Percentiles rank a stretch among this genome's conserved stretches.
phyloP scores from a whole-genome alignment of 2,113 vertebrate species.

The cat (Felis catus) region DNA sequence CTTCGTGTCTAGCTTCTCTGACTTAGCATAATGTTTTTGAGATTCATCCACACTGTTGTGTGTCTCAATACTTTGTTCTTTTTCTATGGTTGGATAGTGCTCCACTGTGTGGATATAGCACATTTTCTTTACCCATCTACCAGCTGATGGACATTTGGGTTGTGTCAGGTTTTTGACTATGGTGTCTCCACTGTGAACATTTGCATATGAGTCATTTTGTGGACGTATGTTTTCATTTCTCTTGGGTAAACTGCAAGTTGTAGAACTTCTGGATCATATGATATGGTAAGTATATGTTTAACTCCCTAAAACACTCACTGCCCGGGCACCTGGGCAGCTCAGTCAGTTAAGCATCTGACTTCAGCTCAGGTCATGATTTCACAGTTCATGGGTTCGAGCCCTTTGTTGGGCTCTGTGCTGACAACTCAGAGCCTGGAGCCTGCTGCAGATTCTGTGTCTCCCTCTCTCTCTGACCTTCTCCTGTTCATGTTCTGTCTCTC shows the following conservation, averaged over 20 bases:
- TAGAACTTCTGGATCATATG: background rate
- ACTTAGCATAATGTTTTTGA: background rate
- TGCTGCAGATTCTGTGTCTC: too few species aligned
- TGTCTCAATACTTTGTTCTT: background rate
- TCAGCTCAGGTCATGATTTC: too few species aligned
- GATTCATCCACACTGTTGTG: background rate
- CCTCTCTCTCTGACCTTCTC: too few species aligned
- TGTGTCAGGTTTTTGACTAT: background rate
- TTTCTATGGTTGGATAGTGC: background rate
- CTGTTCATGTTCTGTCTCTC: too few species aligned
- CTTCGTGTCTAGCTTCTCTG: background rate
- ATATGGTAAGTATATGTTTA: background rate
- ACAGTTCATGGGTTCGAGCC: too few species aligned
- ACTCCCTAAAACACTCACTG: background rate
- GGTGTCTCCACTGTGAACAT: background rate
- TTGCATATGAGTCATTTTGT: background rate
- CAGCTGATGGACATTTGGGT: background rate
- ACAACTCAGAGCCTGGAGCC: too few species aligned
- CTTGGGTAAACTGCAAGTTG: background rate
- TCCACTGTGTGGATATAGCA: background rate
- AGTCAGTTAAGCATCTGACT: too few species aligned
- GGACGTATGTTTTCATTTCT: background rate
- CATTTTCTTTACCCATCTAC: background rate
- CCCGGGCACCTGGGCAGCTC: too few species aligned
- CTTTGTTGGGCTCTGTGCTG: too few species aligned